A percentile compares a stretch with the other conserved stretches of the same genome.
Evolutionary conservation across 2,797 vertebrate species (phyloP).

Genomic region (Melanotaenia boesemani): DNA sequence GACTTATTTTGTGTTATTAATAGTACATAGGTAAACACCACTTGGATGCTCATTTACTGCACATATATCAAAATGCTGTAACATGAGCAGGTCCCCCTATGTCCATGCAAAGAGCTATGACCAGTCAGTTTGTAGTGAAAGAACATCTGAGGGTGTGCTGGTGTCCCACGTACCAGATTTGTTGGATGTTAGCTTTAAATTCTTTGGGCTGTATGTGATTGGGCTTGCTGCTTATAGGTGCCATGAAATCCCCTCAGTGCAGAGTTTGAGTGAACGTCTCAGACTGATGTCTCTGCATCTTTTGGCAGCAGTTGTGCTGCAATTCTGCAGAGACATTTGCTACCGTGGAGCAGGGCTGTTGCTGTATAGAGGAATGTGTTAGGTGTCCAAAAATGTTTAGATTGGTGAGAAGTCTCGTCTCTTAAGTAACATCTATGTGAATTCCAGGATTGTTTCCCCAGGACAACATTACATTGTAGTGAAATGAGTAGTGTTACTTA

Average conservation of each 20-base stretch:
- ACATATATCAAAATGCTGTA: neutral
- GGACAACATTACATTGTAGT: neutral
- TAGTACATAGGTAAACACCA: neutral
- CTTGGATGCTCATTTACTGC: neutral
- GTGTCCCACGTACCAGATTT: neutral
- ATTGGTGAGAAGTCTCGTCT: neutral
- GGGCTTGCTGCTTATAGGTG: no score
- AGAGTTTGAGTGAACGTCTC: no score
- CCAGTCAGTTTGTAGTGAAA: no score
- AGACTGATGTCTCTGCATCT: no score
- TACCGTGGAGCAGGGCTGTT: neutral
- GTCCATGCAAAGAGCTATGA: neutral
- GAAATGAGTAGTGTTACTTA: neutral
- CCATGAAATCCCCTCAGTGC: no score
- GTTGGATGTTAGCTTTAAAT: neutral
- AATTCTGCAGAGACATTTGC: neutral
- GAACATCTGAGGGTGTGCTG: neutral
- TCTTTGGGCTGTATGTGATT: neutral
- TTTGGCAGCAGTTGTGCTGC: no score
- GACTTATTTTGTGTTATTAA: neutral
- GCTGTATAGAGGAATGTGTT: neutral
- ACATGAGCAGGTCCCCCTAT: neutral
- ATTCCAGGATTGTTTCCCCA: neutral
- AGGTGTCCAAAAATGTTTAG: neutral
- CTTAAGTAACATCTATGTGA: neutral